Base-by-base conservation (phyloP, 2,113 vertebrate species). In the Leptobrachium ailaonicum region DNA sequence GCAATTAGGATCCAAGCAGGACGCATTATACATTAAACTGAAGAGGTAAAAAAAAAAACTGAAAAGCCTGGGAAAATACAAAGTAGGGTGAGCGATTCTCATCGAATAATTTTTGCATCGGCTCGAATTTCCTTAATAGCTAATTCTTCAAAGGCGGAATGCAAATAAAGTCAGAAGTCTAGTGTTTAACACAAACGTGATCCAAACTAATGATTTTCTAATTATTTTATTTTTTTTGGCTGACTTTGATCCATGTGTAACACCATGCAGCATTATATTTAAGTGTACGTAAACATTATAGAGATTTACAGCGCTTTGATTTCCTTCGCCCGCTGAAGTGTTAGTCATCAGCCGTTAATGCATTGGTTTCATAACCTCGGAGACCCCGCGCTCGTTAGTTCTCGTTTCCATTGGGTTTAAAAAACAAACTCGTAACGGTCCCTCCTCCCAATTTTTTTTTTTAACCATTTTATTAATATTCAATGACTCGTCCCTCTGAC, bases 211-310 rank as follows among this genome's bases (percentile, higher is more conserved):
- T 78, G 76, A 78, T 78, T 40, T 45, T 45, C 76, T 62, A 62
- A 78, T 78, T 78, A 78, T 78, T 78, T 60, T 50, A 20, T 47
- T 54, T 62, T 66, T 66, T 71, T 71, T 71, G 9, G 42, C 68
- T n/a, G 54, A 40, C 56, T 2, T 10, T 63, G 67, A 71, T 71
- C 8, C 44, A 71, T 71, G 67, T 67, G 43, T 69, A n/a, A 43
- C 32, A 10, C 43, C 7, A 7, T 4, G 12, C 50, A 7, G 10
- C 14, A n/a, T 56, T 69, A 54, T 20, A 47, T 40, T 2, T 14
- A 41, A 62, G 54, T 71, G 43, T 63, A 40, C 62, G 7, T 70
- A 78, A 71, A 68, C 43, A 58, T 45, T 47, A 71, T 47, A 47
- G 14, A 47, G 14, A 44, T 45, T 70, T 70, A 62, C n/a, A 41